Evolutionary conservation across 1,140 invertebrate species (phyloP).

Genomic region (Drosophila simulans): DNA sequence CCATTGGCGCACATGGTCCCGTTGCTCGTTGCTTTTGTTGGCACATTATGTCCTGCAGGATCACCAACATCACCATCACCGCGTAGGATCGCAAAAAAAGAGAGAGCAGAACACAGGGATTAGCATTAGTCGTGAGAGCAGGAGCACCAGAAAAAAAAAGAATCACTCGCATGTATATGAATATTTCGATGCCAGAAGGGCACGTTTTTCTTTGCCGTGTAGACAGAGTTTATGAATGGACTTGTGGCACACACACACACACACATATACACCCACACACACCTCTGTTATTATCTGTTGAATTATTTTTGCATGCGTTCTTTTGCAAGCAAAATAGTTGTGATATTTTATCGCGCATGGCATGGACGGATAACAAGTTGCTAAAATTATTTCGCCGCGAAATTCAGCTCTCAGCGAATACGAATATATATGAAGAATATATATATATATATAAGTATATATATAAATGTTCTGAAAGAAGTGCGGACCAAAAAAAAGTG

Average conservation of each 20-base stretch:
- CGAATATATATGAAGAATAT: slow-evolving; percentile 16
- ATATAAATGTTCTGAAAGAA: slow-evolving; percentile 8
- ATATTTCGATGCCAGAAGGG: background rate
- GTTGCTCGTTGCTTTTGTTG: slow-evolving; percentile 84
- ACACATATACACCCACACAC: slow-evolving; percentile 1
- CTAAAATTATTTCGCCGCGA: slow-evolving; percentile 83
- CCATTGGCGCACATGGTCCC: slow-evolving; percentile 84
- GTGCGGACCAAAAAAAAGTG: slow-evolving; percentile 5
- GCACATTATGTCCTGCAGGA: slow-evolving; percentile 84
- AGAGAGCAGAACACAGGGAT: slow-evolving; percentile 27
- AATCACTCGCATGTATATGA: background rate
- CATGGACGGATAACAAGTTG: slow-evolving; percentile 84
- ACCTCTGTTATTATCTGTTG: slow-evolving; percentile 82
- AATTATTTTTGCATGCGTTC: slow-evolving; percentile 84
- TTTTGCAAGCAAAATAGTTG: slow-evolving; percentile 85
- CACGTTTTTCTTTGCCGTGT: background rate
- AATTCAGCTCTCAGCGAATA: slow-evolving; percentile 73
- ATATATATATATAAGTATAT: background rate
- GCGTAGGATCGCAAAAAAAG: slow-evolving; percentile 12
- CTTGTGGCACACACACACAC: background rate
- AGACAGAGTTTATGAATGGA: slow-evolving; percentile 13
- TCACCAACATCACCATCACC: background rate
- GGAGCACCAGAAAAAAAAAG: slow-evolving; percentile 28
- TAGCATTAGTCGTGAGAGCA: slow-evolving; percentile 5
- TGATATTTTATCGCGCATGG: slow-evolving; percentile 85